Base-by-base conservation (phyloP, 2,797 vertebrate species). In the Takifugu ocellatus region DNA sequence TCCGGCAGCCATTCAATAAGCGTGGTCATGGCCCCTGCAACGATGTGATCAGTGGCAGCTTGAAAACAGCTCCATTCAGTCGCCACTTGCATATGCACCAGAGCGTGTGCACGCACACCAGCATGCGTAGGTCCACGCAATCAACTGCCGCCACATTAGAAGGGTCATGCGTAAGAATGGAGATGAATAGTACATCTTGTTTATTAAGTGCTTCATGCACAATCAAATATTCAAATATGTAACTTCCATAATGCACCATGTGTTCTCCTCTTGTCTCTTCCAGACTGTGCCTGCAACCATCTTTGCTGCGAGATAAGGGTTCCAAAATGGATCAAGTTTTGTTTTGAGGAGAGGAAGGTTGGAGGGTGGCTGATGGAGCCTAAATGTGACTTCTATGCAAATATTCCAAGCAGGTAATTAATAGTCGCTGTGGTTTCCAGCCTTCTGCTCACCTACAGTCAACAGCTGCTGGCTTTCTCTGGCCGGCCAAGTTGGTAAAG, bases 1-100 rank as follows among this genome's bases (percentile, higher is more conserved):
- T 86, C 80, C 83, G 76, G 78, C 83, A 72, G 64, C 66, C 82
- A 76, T 88, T 88, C 86, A 88, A 84, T 87, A 84, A 85, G 67
- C 61, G 39, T 65, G 78, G 78, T 78, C 86, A 83, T 87, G 86
- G 77, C 75, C 68, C 25, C 70, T 80, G 68, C 72, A 71, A 78
- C 77, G 55, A 73, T 53, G 43, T 57, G 70, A 82, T 84, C 81
- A 69, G 72, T 59, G 72, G 42, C 74, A 56, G 50, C 70, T 74
- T 84, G 68, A 59, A 65, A 81, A 73, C 72, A 61, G 56, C 62
- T 81, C 60, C 59, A 75, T 83, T 79, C 59, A 75, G 65, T 49
- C 55, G 36, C 27, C 26, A 25, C 48, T 12, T 21, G 14, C 39
- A 54, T 39, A 3, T 39, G 36, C 36, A 39, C 36, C 36, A 39